Base-by-base conservation (phyloP, 2,888 invertebrate genomes). In the Thereva unica region DNA sequence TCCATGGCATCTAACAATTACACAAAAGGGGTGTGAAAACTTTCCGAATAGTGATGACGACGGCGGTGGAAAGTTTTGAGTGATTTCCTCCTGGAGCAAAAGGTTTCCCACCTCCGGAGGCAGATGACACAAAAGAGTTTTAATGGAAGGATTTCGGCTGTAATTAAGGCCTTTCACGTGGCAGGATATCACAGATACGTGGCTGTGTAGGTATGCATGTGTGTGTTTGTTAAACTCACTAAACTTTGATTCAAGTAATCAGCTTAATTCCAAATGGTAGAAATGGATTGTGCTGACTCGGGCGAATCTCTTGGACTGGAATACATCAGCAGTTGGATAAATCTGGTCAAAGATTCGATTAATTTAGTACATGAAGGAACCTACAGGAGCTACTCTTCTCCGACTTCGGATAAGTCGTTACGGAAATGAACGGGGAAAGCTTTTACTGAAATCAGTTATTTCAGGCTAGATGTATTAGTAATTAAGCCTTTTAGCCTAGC, bases 151-250 rank as follows among this genome's bases (percentile, higher is more conserved):
- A 35, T 45, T 59, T 59, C 37, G 57, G 47, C 47, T 45, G 47
- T 59, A 59, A 59, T 59, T 59, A 59, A 59, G 57, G 57, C 47
- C 37, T 12, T 57, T 47, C 35, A 57, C 57, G 37, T 8, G 35
- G 45, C 37, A 35, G 23, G 38, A 12, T 47, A 45, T 12, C 38
- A 12, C 41, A 23, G 23, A 23, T 23, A 23, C 47, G 37, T 47
- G 10, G 37, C 10, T 59, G 41, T 55, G 38, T 38, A 7, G 5
- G 55, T 42, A 0, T 42, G 4, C 4, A n/a, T 42, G n/a, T 42
- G n/a, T n/a, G n/a, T 4, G n/a, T 42, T 9, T n/a, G 8, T 42
- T 42, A 9, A 42, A 42, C 7, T 42, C 7, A 42, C 7, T 42
- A n/a, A 9, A n/a, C 42, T 42, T 23, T 23, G 23, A 23, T 23